A percentile compares a stretch with the other conserved stretches of the same genome.
These are phyloP conservation scores for Dendrocincla fuliginosa DNA, from an alignment of 2,797 vertebrate species.

Conservation along the genomic window DNA sequence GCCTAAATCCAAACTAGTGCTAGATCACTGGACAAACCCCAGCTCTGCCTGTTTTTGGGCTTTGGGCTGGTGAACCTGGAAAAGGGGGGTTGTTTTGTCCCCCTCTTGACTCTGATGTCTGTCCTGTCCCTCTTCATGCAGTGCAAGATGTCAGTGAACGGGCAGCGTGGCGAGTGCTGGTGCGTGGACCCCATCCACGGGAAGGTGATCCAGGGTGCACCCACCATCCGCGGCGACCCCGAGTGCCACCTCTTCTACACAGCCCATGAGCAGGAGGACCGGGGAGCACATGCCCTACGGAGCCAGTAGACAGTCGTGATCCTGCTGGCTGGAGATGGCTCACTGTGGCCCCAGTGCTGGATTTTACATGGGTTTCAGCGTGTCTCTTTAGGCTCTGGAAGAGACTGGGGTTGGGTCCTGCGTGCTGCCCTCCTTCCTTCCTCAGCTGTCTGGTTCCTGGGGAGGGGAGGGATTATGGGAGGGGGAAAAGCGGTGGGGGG, in stretches of 20 bases:
- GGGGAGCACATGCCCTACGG: slow-evolving; percentile 62
- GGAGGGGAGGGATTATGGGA: background rate
- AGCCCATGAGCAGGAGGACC: slow-evolving; percentile 75
- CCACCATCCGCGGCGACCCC: slow-evolving; percentile 90
- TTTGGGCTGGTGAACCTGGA: background rate
- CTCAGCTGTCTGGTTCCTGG: slow-evolving; percentile 34
- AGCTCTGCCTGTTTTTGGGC: background rate
- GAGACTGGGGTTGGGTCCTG: slow-evolving; percentile 66
- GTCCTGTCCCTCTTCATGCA: slow-evolving; percentile 67
- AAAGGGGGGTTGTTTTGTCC: background rate
- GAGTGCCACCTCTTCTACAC: slow-evolving; percentile 90
- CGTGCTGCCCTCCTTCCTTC: slow-evolving; percentile 15
- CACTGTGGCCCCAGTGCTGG: slow-evolving; percentile 35
- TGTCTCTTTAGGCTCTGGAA: slow-evolving; percentile 74
- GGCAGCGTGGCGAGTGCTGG: slow-evolving; percentile 96
- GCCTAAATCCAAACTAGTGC: background rate
- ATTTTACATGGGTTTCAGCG: slow-evolving; percentile 69
- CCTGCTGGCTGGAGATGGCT: slow-evolving; percentile 49
- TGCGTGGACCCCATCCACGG: slow-evolving; percentile 92
- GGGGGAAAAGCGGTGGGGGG: slow-evolving; percentile 24
- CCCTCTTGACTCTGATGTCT: background rate
- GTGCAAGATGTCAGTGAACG: slow-evolving; percentile 97
- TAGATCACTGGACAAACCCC: background rate
- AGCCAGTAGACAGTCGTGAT: slow-evolving; percentile 65
- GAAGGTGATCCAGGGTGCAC: slow-evolving; percentile 84